Evolutionary conservation across 2,888 invertebrate genomes (phyloP), one percentile per base, ranked within the genome.

Genomic region (Lycia hirtaria): DNA sequence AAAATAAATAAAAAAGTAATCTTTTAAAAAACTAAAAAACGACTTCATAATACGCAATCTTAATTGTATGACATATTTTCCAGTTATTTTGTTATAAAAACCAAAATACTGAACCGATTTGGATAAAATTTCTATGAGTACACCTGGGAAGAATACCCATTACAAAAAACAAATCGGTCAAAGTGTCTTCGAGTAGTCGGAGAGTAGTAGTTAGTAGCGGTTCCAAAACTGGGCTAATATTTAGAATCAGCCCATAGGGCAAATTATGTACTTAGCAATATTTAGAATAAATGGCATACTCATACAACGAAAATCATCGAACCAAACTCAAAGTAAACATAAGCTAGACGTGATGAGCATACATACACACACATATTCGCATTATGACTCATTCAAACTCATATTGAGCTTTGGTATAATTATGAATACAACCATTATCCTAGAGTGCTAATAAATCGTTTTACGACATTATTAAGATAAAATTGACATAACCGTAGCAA

Each of bases 381-480:
- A 41, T 7, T 14, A 38, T 50, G 56, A 50, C 44, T 56, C 45
- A 56, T 38, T 38, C 32, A 14, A 32, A 30, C 35, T 37, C 33
- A 24, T 47, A 51, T 47, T 35, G 40, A 41, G 52, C 47, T 47
- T 32, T 48, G 26, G 6, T 19, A 35, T 51, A 40, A 57, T 43
- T 41, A 47, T 22, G 38, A 38, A 22, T 52, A 43, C 41, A 40
- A 26, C 40, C 44, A 56, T 51, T 56, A 51, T 38, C 19, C 45
- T 44, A 38, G 32, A 56, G 38, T 38, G 38, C 30, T 44, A 44
- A 30, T 32, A 51, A 50, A 50, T 45, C 19, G 50, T 26, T 56
- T 43, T 56, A 51, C 37, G 19, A 14, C 44, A 26, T 14, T 45
- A 55, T 55, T 33, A 20, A 50, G 56, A 56, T 56, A 56, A 51